Evolutionary conservation across 2,888 invertebrate genomes (phyloP).

Genomic region (Mythimna lalbum): DNA sequence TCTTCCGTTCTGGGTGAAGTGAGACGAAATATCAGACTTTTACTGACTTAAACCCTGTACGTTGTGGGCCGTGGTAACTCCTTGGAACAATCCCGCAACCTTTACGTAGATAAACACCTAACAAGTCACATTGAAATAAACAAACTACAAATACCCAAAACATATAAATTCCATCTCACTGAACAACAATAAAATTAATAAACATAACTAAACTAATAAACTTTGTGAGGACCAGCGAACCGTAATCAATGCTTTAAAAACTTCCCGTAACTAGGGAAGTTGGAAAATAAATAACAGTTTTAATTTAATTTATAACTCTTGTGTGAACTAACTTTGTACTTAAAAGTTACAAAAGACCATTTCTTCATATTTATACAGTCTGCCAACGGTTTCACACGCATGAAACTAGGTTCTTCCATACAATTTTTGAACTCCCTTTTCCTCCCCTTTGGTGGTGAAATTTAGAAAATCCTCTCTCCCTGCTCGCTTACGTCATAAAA

Average conservation of each 20-base stretch:
- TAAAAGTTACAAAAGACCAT: not conserved
- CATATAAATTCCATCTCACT: not conserved
- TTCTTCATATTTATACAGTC: not conserved
- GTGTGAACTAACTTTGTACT: slow-evolving; percentile 10
- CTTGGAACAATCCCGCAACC: not conserved
- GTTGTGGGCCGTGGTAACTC: too few species aligned
- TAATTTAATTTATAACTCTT: slow-evolving; percentile 37
- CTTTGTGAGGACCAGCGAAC: slow-evolving; percentile 16
- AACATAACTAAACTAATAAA: slow-evolving; percentile 22
- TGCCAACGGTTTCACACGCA: too few species aligned
- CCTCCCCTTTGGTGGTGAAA: too few species aligned
- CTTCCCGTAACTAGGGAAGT: slow-evolving; percentile 32
- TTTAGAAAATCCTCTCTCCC: too few species aligned
- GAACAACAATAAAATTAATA: slow-evolving; percentile 20
- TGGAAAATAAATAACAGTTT: slow-evolving; percentile 37
- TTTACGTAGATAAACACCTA: not conserved
- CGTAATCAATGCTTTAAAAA: slow-evolving; percentile 43
- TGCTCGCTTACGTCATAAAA: too few species aligned
- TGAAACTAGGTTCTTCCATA: not conserved
- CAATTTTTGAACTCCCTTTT: not conserved
- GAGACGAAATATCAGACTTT: too few species aligned
- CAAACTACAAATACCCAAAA: not conserved
- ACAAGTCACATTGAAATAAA: not conserved
- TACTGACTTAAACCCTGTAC: too few species aligned
- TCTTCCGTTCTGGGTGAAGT: too few species aligned